These are phyloP conservation scores for Lucifuga dentata DNA, from an alignment of 2,113 vertebrate species.

Conservation along the genomic window DNA sequence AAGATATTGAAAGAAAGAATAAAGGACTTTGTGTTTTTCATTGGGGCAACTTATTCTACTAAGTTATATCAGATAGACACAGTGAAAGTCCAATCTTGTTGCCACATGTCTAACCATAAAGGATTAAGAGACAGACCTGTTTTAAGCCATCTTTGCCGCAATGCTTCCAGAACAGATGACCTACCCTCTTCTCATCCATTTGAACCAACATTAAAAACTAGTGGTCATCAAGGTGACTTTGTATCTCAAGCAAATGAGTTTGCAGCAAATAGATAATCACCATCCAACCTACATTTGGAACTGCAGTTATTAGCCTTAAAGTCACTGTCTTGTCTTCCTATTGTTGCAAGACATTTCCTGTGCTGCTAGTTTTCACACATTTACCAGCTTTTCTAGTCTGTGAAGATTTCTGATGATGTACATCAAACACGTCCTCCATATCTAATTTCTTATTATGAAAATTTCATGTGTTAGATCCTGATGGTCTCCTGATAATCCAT, in stretches of 20 bases:
- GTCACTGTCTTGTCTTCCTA: constrained; percentile 22
- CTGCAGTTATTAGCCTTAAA: not conserved
- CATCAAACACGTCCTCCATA: too few relatives aligned
- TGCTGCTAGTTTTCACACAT: too few relatives aligned
- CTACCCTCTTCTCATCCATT: not conserved
- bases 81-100: not conserved
- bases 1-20: not conserved
- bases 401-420: too few relatives aligned
- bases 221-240: too few relatives aligned
- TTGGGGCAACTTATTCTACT: not conserved
- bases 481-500: too few relatives aligned
- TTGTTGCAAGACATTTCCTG: too few relatives aligned
- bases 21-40: not conserved
- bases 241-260: too few relatives aligned
- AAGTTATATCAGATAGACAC: not conserved
- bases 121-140: not conserved
- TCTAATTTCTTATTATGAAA: too few relatives aligned
- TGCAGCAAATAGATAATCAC: too few relatives aligned
- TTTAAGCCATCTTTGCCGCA: not conserved
- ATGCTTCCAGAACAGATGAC: not conserved
- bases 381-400: too few relatives aligned
- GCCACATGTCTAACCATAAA: not conserved
- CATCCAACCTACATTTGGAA: not conserved
- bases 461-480: too few relatives aligned
- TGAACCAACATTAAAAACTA: too few relatives aligned